Conservation (phyloP, 1,140 invertebrate species). For the Zaprionus kolodkinae region DNA sequence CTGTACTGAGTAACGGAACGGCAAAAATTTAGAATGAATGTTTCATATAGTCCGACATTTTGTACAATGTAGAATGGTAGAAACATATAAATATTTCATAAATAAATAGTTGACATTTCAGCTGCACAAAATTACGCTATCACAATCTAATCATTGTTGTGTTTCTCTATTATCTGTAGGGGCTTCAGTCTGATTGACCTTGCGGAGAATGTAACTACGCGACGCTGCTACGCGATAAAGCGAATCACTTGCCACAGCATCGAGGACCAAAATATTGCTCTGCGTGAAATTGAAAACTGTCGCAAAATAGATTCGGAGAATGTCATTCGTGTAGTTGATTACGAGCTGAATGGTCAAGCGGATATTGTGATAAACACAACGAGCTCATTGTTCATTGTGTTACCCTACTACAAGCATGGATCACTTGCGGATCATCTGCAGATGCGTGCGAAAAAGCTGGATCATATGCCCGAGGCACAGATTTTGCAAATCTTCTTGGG, state of each 20-base stretch:
- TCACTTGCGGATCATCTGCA: slow-evolving; percentile 90
- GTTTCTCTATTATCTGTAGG: slow-evolving; percentile 84
- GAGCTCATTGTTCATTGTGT: slow-evolving; percentile 90
- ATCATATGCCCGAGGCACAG: slow-evolving; percentile 88
- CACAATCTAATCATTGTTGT: slow-evolving; percentile 23
- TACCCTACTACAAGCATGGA: slow-evolving; percentile 93
- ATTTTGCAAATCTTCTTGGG: slow-evolving; percentile 89
- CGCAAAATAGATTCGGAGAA: slow-evolving; percentile 90
- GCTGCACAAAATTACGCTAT: background rate
- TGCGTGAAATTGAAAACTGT: slow-evolving; percentile 91
- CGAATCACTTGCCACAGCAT: slow-evolving; percentile 91
- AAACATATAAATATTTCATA: too few species aligned
- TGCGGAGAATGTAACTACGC: slow-evolving; percentile 89
- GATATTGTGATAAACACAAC: slow-evolving; percentile 89
- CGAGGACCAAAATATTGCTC: slow-evolving; percentile 90
- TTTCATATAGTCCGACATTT: background rate
- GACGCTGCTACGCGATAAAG: slow-evolving; percentile 92
- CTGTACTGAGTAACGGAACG: background rate
- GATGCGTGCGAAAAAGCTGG: slow-evolving; percentile 86
- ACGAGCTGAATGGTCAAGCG: slow-evolving; percentile 86
- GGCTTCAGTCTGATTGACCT: slow-evolving; percentile 94
- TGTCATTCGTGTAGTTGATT: slow-evolving; percentile 91
- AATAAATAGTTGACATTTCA: background rate
- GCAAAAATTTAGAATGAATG: background rate
- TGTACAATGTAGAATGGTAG: background rate